A percentile compares a stretch with the other conserved stretches of the same genome.
Conservation (phyloP, 2,888 invertebrate genomes). For the Drosophila robusta region DNA sequence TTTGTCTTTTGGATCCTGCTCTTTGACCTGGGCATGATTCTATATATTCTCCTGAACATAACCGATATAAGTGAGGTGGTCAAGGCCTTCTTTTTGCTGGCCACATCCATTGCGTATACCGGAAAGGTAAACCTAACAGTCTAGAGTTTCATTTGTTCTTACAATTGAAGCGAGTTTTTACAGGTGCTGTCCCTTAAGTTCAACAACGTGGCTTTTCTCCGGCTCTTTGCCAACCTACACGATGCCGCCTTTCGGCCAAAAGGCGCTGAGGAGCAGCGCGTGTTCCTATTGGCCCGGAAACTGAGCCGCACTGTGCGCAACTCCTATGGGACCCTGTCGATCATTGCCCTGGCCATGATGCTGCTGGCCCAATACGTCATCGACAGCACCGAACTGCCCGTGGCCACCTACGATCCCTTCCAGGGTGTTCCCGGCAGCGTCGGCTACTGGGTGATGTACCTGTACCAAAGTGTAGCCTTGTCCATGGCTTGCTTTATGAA, state of each 20-base stretch:
- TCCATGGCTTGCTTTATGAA: slow-evolving; percentile 61
- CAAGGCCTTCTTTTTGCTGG: slow-evolving; percentile 66
- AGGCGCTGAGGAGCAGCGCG: slow-evolving; percentile 39
- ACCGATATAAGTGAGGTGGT: slow-evolving; percentile 67
- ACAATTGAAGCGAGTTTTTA: too few relatives aligned
- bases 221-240: slow-evolving; percentile 51
- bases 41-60: slow-evolving; percentile 61
- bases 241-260: slow-evolving; percentile 42
- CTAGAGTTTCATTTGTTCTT: too few relatives aligned
- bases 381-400: slow-evolving; percentile 52
- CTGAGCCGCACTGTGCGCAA: slow-evolving; percentile 50
- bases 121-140: slow-evolving; percentile 49
- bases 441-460: slow-evolving; percentile 55
- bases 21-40: slow-evolving; percentile 57
- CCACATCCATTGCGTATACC: slow-evolving; percentile 56
- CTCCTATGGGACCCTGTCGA: slow-evolving; percentile 57
- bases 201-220: slow-evolving; percentile 41
- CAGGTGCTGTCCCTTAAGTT: slow-evolving; percentile 44
- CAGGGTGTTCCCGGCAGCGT: slow-evolving; percentile 25
- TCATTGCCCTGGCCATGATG: slow-evolving; percentile 44
- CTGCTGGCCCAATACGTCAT: slow-evolving; percentile 50
- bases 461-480: slow-evolving; percentile 56
- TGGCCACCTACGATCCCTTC: slow-evolving; percentile 65
- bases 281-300: slow-evolving; percentile 37
- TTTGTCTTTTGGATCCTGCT: slow-evolving; percentile 58